Conservation (phyloP, 2,113 vertebrate genomes). For the Lampris incognitus region DNA sequence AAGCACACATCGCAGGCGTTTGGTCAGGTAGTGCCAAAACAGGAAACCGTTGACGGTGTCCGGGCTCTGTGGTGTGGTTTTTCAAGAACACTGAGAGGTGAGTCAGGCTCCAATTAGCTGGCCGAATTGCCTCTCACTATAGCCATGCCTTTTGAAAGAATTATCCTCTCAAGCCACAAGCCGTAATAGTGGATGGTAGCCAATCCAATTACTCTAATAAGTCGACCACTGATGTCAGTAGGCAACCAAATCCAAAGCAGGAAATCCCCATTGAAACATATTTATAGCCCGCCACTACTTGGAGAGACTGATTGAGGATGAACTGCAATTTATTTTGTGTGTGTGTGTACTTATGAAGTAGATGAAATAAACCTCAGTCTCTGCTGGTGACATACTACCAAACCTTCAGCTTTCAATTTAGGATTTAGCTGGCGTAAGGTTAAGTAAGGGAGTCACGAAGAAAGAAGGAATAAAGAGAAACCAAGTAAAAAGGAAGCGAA, state of each 20-base stretch:
- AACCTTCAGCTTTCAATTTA: neutral
- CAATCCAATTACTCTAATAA: neutral
- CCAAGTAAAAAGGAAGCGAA: neutral
- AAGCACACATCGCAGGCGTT: slow-evolving; percentile 36
- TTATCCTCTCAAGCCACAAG: neutral
- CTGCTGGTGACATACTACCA: too few species aligned
- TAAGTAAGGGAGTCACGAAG: slow-evolving; percentile 7
- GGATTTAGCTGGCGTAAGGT: neutral
- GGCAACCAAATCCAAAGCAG: neutral
- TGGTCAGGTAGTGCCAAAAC: slow-evolving; percentile 27
- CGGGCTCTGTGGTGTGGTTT: slow-evolving; percentile 14
- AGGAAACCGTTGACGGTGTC: slow-evolving; percentile 31
- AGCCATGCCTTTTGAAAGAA: slow-evolving; percentile 8
- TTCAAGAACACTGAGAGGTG: neutral
- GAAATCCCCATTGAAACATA: neutral
- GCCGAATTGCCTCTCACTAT: slow-evolving; percentile 12
- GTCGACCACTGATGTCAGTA: neutral
- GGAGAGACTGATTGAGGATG: neutral
- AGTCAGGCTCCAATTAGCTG: slow-evolving; percentile 11
- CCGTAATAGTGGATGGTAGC: slow-evolving; percentile 3
- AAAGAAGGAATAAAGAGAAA: neutral
- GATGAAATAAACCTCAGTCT: too few species aligned
- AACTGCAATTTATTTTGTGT: neutral
- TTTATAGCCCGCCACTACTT: neutral
- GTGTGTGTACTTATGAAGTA: too few species aligned